phyloP scores from a whole-genome alignment of 1,140 invertebrate genomes.

The Vanessa tameamea region DNA sequence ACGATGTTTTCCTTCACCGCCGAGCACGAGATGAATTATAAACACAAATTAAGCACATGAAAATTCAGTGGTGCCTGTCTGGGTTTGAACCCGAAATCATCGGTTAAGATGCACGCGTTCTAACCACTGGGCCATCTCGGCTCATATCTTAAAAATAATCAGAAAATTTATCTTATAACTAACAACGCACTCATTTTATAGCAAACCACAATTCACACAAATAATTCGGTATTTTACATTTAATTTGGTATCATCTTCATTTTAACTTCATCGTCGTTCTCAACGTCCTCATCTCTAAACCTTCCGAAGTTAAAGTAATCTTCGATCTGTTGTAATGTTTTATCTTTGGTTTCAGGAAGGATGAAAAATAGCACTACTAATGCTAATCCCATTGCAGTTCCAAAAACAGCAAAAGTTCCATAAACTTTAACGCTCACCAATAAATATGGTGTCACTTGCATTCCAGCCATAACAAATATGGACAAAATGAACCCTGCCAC shows the following conservation, averaged over 20 bases:
- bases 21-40: too few species aligned
- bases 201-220: not conserved
- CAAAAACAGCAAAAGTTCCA: conserved; percentile 60
- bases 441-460: conserved; percentile 60
- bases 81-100: too few species aligned
- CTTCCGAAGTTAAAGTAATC: conserved; percentile 57
- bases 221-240: not conserved
- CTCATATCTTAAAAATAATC: not conserved
- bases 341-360: conserved; percentile 65
- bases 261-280: conserved; percentile 37
- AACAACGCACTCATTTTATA: not conserved
- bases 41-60: too few species aligned
- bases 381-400: conserved; percentile 39
- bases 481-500: conserved; percentile 51
- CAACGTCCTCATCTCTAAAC: conserved; percentile 37
- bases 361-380: conserved; percentile 51
- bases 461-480: conserved; percentile 42
- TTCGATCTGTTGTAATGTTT: conserved; percentile 64
- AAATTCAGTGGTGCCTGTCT: too few species aligned
- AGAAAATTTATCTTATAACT: conserved; percentile 18
- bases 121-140: too few species aligned
- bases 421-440: conserved; percentile 53
- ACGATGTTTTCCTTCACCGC: too few species aligned
- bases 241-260: conserved; percentile 39
- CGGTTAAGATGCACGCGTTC: too few species aligned